Conservation (phyloP, 1,140 invertebrate genomes). For the Varroa destructor region DNA sequence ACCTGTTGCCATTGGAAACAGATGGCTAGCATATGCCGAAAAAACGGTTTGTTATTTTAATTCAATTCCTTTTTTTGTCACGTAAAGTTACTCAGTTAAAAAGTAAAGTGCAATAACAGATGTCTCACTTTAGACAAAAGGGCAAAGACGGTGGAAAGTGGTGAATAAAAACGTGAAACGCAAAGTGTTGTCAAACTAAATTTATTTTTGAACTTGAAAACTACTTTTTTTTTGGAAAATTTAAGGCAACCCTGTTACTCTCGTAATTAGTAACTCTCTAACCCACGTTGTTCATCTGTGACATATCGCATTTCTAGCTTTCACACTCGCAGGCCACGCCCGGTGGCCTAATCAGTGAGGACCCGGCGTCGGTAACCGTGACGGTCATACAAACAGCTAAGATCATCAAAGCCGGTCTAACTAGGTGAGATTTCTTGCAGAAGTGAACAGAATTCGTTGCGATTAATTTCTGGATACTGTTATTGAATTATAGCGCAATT, state of each 20-base stretch:
- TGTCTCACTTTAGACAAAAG: too few relatives aligned
- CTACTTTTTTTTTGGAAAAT: too few relatives aligned
- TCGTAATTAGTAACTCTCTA: too few relatives aligned
- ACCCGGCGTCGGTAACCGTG: constrained; percentile 18
- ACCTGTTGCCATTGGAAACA: constrained; percentile 68
- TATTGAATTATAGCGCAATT: not conserved
- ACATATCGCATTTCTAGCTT: constrained; percentile 3
- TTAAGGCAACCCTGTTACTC: too few relatives aligned
- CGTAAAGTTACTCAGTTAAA: too few relatives aligned
- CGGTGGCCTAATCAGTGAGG: constrained; percentile 27
- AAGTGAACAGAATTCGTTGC: not conserved
- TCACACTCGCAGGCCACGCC: constrained; percentile 19
- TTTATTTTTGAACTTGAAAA: too few relatives aligned
- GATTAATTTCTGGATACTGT: not conserved
- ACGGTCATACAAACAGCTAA: constrained; percentile 21
- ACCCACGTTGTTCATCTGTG: too few relatives aligned
- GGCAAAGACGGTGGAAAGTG: too few relatives aligned
- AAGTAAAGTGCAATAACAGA: too few relatives aligned
- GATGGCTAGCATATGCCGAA: constrained; percentile 62
- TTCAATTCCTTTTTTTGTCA: constrained; percentile 23
- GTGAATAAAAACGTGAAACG: too few relatives aligned
- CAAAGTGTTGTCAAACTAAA: too few relatives aligned
- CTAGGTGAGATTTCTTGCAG: not conserved
- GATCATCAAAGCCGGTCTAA: constrained; percentile 22
- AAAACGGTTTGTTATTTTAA: constrained; percentile 44